Base-by-base conservation (phyloP, 2,797 vertebrate genomes). In the Harpagifer antarcticus region DNA sequence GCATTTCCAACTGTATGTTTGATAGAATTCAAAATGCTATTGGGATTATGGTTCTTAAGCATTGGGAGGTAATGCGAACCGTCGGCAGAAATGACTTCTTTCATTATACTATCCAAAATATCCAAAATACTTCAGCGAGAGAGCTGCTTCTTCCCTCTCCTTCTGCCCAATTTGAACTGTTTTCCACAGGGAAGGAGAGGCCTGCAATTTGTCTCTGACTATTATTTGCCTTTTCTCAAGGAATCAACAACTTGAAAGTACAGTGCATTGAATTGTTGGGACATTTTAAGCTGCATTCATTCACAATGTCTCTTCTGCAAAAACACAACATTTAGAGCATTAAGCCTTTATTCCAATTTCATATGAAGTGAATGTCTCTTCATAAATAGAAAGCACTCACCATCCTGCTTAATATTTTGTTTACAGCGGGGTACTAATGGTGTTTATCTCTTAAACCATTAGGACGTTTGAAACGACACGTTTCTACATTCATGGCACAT, bases 231-330 rank as follows among this genome's bases (percentile, higher is more conserved):
- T 92, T 93, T 37, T 91, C 90, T 90, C 85, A 81, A 94, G 89
- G 89, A 95, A 93, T 92, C 90, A 94, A 93, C 91, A 94, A 91
- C 90, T 93, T 91, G 88, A 93, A 93, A 91, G 91, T 93, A 94
- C 91, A 92, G 89, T 92, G 86, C 78, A 79, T 88, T 87, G 87
- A 93, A 93, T 91, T 89, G 83, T 90, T 86, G 78, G 80, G 85
- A 66, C 76, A 77, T 79, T 65, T 82, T 76, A 87, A 87, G 89
- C 91, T 91, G 91, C 82, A 82, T 93, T 92, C 72, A 87, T 88
- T 86, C 89, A 84, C 86, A 82, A 81, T 68, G 74, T 79, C 69
- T 86, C 77, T 79, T 82, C 60, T 83, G 52, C 74, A 70, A 90
- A 81, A 81, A 75, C 68, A 40, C 68, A 68, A 62, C 79, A 78